Evolutionary conservation across 2,888 invertebrate genomes (phyloP).

Genomic region (Phorcus lineatus): DNA sequence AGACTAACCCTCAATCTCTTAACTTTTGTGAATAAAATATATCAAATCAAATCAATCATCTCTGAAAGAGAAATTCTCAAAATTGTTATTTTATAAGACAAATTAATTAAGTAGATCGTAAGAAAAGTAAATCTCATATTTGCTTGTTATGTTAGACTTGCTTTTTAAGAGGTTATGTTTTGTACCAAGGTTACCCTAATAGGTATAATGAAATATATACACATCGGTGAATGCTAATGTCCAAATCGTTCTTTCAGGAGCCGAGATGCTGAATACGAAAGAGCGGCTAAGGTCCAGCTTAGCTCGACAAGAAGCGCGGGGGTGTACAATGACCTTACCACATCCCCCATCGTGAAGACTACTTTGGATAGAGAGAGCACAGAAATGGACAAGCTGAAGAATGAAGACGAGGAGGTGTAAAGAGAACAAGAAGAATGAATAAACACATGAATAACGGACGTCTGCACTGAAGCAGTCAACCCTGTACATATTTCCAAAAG

Average conservation of each 20-base stretch:
- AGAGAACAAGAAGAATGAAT: background rate
- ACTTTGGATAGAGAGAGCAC: background rate
- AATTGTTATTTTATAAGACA: no score
- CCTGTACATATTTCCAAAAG: background rate
- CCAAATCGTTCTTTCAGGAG: slow-evolving; percentile 6
- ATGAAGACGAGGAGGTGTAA: background rate
- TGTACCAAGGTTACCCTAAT: no score
- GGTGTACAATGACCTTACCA: slow-evolving; percentile 32
- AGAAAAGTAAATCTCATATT: no score
- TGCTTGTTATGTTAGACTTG: no score
- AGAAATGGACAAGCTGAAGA: slow-evolving; percentile 19
- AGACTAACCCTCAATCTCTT: no score
- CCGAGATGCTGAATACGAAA: slow-evolving; percentile 25
- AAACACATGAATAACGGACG: background rate
- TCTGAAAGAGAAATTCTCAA: no score
- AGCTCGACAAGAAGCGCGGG: slow-evolving; percentile 31
- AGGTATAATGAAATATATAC: no score
- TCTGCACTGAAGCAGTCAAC: background rate
- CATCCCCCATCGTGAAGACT: slow-evolving; percentile 22
- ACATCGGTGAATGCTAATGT: no score
- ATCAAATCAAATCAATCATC: no score
- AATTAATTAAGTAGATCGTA: no score
- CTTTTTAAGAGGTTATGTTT: no score
- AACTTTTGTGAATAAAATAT: no score
- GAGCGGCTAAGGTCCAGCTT: slow-evolving; percentile 27